These are phyloP conservation scores for Archivesica marissinica DNA, from an alignment of 1,140 invertebrate genomes.

Conservation along the genomic window DNA sequence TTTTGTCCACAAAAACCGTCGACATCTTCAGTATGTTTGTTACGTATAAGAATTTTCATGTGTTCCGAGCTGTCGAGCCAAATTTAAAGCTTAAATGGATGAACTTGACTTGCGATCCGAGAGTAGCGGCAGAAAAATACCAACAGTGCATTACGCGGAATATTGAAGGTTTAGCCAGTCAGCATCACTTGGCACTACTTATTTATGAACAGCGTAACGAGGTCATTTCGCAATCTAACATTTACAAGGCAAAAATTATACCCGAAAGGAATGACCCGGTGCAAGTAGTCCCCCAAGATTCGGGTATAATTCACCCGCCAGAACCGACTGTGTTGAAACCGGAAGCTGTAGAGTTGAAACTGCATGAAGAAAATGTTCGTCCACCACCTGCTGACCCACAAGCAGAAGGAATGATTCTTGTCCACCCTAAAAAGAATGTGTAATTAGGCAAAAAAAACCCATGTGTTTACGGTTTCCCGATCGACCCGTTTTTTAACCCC, in stretches of 20 bases:
- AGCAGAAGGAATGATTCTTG: constrained; percentile 44
- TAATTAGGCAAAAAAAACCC: too few species aligned
- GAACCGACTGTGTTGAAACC: background rate
- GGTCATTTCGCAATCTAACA: constrained; percentile 29
- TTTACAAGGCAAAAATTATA: background rate
- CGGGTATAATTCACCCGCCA: background rate
- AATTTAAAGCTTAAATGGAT: constrained; percentile 87
- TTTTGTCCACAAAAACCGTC: constrained; percentile 75
- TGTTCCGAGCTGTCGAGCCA: constrained; percentile 90
- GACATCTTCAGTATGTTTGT: constrained; percentile 89
- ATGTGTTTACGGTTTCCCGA: background rate
- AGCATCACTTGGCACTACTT: constrained; percentile 82
- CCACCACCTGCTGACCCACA: background rate
- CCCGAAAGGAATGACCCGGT: background rate
- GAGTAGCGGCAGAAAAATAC: constrained; percentile 67
- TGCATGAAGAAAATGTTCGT: constrained; percentile 15
- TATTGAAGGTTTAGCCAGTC: constrained; percentile 79
- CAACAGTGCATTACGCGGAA: constrained; percentile 78
- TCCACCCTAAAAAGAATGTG: constrained; percentile 29
- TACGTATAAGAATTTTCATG: constrained; percentile 86
- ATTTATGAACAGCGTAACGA: constrained; percentile 79
- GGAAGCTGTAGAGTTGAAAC: background rate
- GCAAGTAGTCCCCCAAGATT: too few species aligned
- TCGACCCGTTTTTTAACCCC: too few species aligned
- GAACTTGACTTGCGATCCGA: constrained; percentile 80